Base-by-base conservation (phyloP, 2,113 vertebrate genomes). In the Propithecus coquereli region DNA sequence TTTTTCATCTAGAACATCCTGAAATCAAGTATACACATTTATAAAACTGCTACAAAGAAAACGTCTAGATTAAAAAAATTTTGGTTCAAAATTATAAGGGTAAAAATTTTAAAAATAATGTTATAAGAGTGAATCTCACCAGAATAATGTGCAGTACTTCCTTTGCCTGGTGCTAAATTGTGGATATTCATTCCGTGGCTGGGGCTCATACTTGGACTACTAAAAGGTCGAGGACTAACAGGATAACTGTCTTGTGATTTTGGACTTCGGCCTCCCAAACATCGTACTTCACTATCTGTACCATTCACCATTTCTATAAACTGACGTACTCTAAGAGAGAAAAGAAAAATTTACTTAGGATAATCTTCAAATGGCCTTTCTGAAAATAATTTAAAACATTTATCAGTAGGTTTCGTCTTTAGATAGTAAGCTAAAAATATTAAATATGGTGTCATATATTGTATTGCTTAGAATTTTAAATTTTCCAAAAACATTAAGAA, bases 231-330 rank as follows among this genome's bases (percentile, higher is more conserved):
- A 74, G 99, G 99, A 92, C 99, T 99, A 97, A 99, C 99, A 65
- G 99, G 99, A 94, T 99, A 99, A 98, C 99, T 99, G 97, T 99
- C 99, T 98, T 99, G 99, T 98, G 99, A 99, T 98, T 99, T 99
- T 61, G 99, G 99, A 98, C 99, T 99, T 96, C 99, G 99, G 61
- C 99, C 99, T 94, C 99, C 99, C 95, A 99, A 98, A 98, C 99
- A 99, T 80, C 99, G 98, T 88, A 99, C 99, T 98, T 99, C 99
- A 34, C 99, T 99, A 99, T 99, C 99, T 7, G 99, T 99, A 96
- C 99, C 99, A 11, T 99, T 99, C 98, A 99, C 99, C 99, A 99
- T 99, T 99, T 99, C 99, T 98, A 99, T 99, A 96, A 99, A 99
- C 98, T 99, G 99, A 94, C 99, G 99, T 96, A 99, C 99, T 99